Percentiles rank a stretch among this genome's conserved stretches.
phyloP scores from a whole-genome alignment of 2,113 vertebrate genomes.

The Puntigrus tetrazona region DNA sequence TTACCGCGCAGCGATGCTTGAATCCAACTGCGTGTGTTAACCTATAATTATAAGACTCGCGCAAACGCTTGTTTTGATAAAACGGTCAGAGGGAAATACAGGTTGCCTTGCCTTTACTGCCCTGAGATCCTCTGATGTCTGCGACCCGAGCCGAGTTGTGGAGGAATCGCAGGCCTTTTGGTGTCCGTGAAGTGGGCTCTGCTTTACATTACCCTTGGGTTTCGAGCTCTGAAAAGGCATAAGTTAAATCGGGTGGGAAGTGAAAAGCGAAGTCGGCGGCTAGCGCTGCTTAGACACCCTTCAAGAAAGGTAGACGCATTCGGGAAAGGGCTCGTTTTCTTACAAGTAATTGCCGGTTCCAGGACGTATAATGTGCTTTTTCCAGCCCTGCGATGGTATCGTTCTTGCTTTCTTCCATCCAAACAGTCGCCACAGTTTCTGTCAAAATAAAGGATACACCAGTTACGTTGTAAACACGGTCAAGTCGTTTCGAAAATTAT shows the following conservation, averaged over 20 bases:
- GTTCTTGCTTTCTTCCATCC: not conserved
- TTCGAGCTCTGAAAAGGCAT: conserved; percentile 52
- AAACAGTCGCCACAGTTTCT: not conserved
- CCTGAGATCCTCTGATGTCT: conserved; percentile 43
- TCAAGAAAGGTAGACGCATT: not conserved
- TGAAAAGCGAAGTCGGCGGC: conserved; percentile 45
- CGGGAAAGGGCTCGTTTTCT: not conserved
- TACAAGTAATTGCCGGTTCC: not conserved
- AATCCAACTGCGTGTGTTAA: conserved; percentile 46
- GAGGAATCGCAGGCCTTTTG: conserved; percentile 40
- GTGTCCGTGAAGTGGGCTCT: conserved; percentile 32
- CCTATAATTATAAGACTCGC: conserved; percentile 55
- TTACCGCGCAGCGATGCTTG: conserved; percentile 42
- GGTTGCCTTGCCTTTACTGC: conserved; percentile 47
- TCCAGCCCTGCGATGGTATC: not conserved
- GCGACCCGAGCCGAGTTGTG: conserved; percentile 40
- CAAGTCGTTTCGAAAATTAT: not conserved
- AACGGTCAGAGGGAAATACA: conserved; percentile 43
- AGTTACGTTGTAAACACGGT: conserved; percentile 10
- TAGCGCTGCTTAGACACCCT: conserved; percentile 47
- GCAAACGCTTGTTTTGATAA: conserved; percentile 48
- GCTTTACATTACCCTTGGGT: conserved; percentile 54
- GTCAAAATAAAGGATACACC: not conserved
- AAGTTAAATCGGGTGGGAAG: conserved; percentile 58
- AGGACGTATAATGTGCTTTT: not conserved